Evolutionary conservation across 2,797 vertebrate genomes (phyloP).

Genomic region (Molossus molossus): DNA sequence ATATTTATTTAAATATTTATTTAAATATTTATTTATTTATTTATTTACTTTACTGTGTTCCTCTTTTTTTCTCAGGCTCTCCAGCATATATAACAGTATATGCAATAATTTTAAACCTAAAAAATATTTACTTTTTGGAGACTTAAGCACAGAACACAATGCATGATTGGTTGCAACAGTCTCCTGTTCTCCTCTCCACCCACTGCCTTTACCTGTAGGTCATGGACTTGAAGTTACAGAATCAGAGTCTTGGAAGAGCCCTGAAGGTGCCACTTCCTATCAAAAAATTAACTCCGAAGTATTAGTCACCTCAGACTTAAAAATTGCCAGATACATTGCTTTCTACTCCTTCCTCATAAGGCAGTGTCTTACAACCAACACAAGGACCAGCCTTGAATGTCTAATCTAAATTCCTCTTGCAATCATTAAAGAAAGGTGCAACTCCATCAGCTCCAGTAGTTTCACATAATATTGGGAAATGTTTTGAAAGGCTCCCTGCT

Average conservation of each 20-base stretch:
- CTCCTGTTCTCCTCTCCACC: neutral
- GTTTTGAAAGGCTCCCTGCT: conserved; percentile 59
- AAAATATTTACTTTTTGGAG: conserved; percentile 69
- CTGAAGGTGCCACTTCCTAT: conserved; percentile 8
- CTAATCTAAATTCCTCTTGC: conserved; percentile 75
- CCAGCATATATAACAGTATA: neutral
- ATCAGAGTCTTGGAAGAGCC: conserved; percentile 44
- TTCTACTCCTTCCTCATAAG: conserved; percentile 53
- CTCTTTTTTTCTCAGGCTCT: conserved; percentile 35
- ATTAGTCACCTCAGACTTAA: conserved; percentile 39
- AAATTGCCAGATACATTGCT: conserved; percentile 63
- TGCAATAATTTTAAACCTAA: conserved; percentile 74
- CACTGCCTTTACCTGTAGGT: conserved; percentile 38
- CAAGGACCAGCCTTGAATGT: conserved; percentile 63
- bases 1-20: no score
- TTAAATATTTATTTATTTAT: no score
- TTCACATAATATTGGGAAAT: conserved; percentile 72
- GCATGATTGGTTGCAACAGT: conserved; percentile 57
- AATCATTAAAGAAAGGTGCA: conserved; percentile 72
- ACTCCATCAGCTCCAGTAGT: conserved; percentile 12
- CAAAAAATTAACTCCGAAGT: conserved; percentile 52
- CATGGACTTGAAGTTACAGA: neutral
- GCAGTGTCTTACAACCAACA: conserved; percentile 60
- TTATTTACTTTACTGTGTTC: neutral
- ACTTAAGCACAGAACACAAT: neutral